Base-by-base conservation (phyloP, 1,140 invertebrate species). In the Drosophila watanabei region DNA sequence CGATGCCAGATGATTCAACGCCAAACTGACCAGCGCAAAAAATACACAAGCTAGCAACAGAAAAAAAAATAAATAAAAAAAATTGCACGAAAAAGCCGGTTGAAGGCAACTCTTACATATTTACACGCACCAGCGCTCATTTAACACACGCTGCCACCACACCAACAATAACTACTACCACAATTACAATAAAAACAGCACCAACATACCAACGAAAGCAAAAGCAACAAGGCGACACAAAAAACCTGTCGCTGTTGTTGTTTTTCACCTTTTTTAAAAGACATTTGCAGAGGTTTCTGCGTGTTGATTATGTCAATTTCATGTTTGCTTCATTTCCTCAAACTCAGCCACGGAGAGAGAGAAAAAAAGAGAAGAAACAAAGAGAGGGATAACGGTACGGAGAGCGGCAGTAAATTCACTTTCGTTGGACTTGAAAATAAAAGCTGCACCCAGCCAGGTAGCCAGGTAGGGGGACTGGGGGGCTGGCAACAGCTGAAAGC, bases 21-120 rank as follows among this genome's bases (percentile, higher is more conserved):
- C 35, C 59, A 79, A 86, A 89, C 85, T 90, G 81, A 88, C 85
- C 85, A 80, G 80, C 81, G 85, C 81, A 82, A 87, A 65, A 70
- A 52, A 80, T 62, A 63, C 60, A 73, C 51, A 79, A 75, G 48
- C 66, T 35, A 41, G 35, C 14, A 60, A 35, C 33, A 61, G 24
- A 30, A 79, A 51, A 65, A 32, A 11, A 68, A n/a, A 59, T 63
- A 79, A 76, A 85, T 75, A 13, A 63, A 73, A 82, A 76, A 87
- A 80, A 80, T 80, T 78, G 80, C 80, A 72, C 63, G 71, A 87
- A 89, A 88, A 89, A 89, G 85, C 85, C 85, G 86, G 86, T 89
- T 90, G 86, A 89, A 89, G 86, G 86, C 86, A 84, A 90, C 86
- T 90, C 86, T 89, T 88, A 88, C 85, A 88, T 88, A 89, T 88